These are phyloP conservation scores for Nezara viridula DNA, from an alignment of 2,888 invertebrate genomes.

Conservation along the genomic window DNA sequence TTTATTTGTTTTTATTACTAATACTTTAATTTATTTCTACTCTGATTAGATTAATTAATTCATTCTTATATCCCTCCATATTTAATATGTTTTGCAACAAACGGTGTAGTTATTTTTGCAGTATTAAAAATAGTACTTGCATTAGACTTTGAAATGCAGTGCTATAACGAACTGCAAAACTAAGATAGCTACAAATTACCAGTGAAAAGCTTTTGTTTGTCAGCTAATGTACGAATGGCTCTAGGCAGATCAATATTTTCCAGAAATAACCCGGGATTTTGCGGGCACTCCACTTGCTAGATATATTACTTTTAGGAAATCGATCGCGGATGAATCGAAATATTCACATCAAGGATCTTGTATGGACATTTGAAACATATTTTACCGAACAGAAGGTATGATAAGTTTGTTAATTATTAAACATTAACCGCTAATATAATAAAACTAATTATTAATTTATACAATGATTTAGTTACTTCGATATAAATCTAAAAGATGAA, in stretches of 20 bases:
- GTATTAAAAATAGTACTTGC: not conserved
- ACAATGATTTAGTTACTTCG: too few species aligned
- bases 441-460: too few species aligned
- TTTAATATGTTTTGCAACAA: too few species aligned
- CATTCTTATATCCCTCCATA: too few species aligned
- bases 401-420: too few species aligned
- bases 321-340: not conserved
- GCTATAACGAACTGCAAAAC: not conserved
- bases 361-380: not conserved
- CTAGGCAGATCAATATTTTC: slow-evolving; percentile 3
- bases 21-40: too few species aligned
- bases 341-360: not conserved
- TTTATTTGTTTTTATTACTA: too few species aligned
- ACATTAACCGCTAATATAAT: too few species aligned
- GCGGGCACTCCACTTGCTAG: not conserved
- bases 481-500: too few species aligned
- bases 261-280: slow-evolving; percentile 8
- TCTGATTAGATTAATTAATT: too few species aligned
- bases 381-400: not conserved
- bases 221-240: not conserved
- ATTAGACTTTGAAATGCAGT: not conserved
- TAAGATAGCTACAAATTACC: not conserved
- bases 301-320: not conserved
- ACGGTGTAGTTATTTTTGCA: not conserved
- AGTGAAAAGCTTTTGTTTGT: slow-evolving; percentile 6